phyloP scores from a whole-genome alignment of 2,113 vertebrate genomes.

The Egretta garzetta region DNA sequence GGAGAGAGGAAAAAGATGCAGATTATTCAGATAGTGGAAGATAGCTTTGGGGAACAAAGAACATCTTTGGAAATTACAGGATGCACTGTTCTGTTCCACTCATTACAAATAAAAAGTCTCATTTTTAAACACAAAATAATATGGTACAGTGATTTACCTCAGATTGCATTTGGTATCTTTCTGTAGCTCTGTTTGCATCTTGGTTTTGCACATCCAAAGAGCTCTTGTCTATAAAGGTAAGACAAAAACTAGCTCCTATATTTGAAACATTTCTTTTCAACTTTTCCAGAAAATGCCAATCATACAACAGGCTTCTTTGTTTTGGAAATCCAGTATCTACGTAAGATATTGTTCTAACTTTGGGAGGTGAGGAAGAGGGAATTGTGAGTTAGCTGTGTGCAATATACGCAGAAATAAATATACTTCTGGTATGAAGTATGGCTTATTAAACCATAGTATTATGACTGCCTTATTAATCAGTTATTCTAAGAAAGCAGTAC shows the following conservation, averaged over 20 bases:
- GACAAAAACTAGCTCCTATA: neutral
- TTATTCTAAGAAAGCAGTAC: neutral
- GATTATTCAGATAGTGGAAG: neutral
- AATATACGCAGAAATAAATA: neutral
- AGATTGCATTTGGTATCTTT: neutral
- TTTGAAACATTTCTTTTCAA: neutral
- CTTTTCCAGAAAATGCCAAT: neutral
- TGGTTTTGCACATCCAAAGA: neutral
- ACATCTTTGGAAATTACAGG: neutral
- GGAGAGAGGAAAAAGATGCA: neutral
- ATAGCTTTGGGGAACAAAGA: neutral
- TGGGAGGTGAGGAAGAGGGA: fast-evolving
- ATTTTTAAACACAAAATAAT: neutral
- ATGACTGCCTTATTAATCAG: neutral
- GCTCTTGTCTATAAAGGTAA: neutral
- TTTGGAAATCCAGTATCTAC: neutral
- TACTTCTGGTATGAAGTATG: neutral
- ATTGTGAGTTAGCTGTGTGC: neutral
- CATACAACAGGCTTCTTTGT: neutral
- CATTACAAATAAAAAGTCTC: neutral
- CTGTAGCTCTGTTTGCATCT: neutral
- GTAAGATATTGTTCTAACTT: neutral
- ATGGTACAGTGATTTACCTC: neutral
- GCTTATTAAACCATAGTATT: neutral
- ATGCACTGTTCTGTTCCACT: neutral